Conservation (phyloP, 2,797 vertebrate genomes). For the Macroramphosus scolopax region DNA sequence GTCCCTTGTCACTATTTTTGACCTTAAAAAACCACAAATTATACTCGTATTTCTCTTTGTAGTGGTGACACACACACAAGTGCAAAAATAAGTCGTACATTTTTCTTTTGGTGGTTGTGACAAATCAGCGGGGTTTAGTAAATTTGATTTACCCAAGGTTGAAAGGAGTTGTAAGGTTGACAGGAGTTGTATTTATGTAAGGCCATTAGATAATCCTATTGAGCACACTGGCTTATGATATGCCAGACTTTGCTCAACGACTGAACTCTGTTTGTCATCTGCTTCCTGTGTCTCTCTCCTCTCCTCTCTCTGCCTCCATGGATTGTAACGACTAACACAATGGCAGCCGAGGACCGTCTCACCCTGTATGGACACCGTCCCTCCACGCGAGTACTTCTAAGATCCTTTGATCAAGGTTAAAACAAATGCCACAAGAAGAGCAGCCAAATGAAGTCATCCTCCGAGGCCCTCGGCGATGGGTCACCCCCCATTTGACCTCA, state of each 20-base stretch:
- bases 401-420: constrained; percentile 48
- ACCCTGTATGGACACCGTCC: background rate
- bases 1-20: constrained; percentile 25
- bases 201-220: constrained; percentile 64
- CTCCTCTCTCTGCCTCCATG: constrained; percentile 35
- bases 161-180: constrained; percentile 13
- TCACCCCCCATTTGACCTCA: constrained; percentile 42
- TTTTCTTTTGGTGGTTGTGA: constrained; percentile 47
- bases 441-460: constrained; percentile 18
- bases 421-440: too few species aligned
- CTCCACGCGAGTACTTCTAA: constrained; percentile 9
- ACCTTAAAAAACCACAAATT: constrained; percentile 21
- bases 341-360: constrained; percentile 20
- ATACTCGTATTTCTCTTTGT: constrained; percentile 44
- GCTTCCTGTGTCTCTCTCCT: constrained; percentile 20
- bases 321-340: constrained; percentile 47
- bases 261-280: constrained; percentile 31
- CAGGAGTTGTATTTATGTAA: constrained; percentile 53
- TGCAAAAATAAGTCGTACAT: constrained; percentile 68
- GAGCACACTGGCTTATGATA: constrained; percentile 50
- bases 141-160: constrained; percentile 42
- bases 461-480: constrained; percentile 38
- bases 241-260: constrained; percentile 44
- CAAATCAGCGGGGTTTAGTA: constrained; percentile 40
- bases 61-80: constrained; percentile 54